Conservation (phyloP, 2,113 vertebrate species). For the Microcebus murinus region DNA sequence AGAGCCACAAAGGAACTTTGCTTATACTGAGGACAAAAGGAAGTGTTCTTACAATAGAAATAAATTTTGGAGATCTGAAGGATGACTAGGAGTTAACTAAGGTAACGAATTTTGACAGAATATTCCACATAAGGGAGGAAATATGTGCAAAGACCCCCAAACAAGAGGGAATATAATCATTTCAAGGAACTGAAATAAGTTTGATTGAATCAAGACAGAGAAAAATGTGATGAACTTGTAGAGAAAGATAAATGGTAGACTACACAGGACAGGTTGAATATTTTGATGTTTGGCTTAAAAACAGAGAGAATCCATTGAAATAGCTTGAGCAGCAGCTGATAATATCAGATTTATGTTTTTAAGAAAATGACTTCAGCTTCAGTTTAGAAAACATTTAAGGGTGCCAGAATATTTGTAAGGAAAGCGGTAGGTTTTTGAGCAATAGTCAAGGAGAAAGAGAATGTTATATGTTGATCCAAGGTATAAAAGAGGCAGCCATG, state of each 20-base stretch:
- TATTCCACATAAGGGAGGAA: not conserved
- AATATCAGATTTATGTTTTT: not conserved
- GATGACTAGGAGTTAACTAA: not conserved
- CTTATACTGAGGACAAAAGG: not conserved
- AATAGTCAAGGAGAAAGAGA: not conserved
- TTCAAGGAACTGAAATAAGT: not conserved
- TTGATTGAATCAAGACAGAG: not conserved
- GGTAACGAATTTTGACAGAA: not conserved
- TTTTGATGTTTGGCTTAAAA: not conserved
- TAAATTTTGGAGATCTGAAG: conserved; percentile 14
- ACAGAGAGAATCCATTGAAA: not conserved
- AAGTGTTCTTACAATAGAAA: not conserved
- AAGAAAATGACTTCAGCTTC: not conserved
- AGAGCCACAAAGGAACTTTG: not conserved
- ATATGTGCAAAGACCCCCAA: not conserved
- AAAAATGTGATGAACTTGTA: not conserved
- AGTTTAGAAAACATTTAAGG: not conserved
- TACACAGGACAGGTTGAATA: not conserved
- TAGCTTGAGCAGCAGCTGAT: not conserved
- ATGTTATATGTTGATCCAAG: not conserved
- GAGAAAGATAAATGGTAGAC: not conserved
- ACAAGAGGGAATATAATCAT: not conserved
- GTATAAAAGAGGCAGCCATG: not conserved
- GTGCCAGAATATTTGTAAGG: not conserved
- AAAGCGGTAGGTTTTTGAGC: not conserved